These are phyloP conservation scores for Reticulitermes lucifugus DNA, from an alignment of 2,888 invertebrate genomes.

Conservation along the genomic window DNA sequence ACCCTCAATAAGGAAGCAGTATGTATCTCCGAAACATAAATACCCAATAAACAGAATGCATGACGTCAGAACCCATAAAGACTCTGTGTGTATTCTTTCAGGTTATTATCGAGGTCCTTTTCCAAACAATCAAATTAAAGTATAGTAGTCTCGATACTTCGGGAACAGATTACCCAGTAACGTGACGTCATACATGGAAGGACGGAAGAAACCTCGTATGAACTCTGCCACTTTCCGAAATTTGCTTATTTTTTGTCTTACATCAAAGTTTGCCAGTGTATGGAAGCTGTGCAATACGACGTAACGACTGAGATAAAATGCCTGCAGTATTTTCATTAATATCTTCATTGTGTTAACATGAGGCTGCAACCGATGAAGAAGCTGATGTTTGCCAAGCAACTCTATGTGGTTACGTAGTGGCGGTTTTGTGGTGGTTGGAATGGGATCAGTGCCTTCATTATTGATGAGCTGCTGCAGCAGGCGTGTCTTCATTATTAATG, in stretches of 20 bases:
- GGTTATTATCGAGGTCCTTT: too few relatives aligned
- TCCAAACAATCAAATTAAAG: too few relatives aligned
- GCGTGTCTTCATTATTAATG: constrained; percentile 37
- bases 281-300: neutral
- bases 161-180: too few relatives aligned
- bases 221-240: neutral
- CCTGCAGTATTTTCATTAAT: constrained; percentile 3
- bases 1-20: too few relatives aligned
- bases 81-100: too few relatives aligned
- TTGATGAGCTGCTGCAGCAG: constrained; percentile 31
- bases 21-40: too few relatives aligned
- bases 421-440: neutral
- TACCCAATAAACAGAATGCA: too few relatives aligned
- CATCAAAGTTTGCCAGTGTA: neutral
- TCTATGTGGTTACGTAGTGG: neutral
- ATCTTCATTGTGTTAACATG: neutral
- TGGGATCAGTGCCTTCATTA: constrained; percentile 21
- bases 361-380: too few relatives aligned
- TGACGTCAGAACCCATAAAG: too few relatives aligned
- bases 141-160: too few relatives aligned
- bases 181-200: too few relatives aligned
- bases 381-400: neutral
- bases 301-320: neutral
- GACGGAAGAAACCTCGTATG: too few relatives aligned
- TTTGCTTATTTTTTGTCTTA: neutral